These are phyloP conservation scores for Lasioglossum zephyrum DNA, from an alignment of 2,888 invertebrate genomes.

Conservation along the genomic window DNA sequence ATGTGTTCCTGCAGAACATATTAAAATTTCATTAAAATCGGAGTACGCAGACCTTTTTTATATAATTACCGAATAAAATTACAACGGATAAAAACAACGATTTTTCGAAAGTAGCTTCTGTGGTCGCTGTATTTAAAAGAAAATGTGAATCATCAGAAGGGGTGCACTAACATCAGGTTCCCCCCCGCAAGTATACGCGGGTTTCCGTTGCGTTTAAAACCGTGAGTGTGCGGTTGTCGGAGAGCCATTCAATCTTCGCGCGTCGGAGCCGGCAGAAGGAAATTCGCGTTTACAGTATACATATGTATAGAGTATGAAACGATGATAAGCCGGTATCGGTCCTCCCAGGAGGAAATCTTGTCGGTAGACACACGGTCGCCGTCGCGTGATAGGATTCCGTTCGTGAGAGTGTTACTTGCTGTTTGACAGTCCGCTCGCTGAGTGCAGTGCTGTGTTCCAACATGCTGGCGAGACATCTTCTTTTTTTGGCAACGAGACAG, in stretches of 20 bases:
- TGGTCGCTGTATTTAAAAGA: background rate
- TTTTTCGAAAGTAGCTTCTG: too few species aligned
- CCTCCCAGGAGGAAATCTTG: slow-evolving; percentile 66
- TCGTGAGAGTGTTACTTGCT: slow-evolving; percentile 41
- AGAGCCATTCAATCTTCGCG: slow-evolving; percentile 26
- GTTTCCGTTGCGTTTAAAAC: background rate
- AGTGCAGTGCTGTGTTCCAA: slow-evolving; percentile 41
- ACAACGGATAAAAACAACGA: too few species aligned
- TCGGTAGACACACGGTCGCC: slow-evolving; percentile 82
- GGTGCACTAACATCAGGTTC: background rate
- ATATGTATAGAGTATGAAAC: slow-evolving; percentile 6
- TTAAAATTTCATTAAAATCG: too few species aligned
- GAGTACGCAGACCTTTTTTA: too few species aligned
- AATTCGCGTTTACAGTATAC: slow-evolving; percentile 50
- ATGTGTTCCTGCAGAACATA: too few species aligned
- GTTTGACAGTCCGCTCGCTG: slow-evolving; percentile 44
- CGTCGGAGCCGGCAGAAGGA: slow-evolving; percentile 39
- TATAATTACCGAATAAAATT: too few species aligned
- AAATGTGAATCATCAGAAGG: background rate
- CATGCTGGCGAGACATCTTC: slow-evolving; percentile 82
- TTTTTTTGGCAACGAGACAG: slow-evolving; percentile 82
- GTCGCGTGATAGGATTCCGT: slow-evolving; percentile 52
- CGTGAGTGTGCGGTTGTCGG: background rate
- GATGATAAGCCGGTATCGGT: slow-evolving; percentile 67
- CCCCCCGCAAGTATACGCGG: slow-evolving; percentile 28